Conservation (phyloP, 1,140 invertebrate genomes). For the Lethrus apterus region DNA sequence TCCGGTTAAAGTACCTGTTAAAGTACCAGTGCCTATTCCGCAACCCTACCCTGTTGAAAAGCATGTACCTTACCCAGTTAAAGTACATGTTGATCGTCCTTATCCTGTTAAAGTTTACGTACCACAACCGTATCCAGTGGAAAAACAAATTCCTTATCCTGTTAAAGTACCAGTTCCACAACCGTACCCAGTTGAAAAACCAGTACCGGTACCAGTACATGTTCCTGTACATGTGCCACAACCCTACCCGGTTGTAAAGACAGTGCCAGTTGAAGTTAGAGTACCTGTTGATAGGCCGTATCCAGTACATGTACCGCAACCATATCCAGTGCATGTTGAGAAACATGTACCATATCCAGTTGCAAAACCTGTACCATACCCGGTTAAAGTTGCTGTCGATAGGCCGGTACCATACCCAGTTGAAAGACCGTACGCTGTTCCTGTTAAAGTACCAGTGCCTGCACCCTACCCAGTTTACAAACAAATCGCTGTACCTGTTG, state of each 20-base stretch:
- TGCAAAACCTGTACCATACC: slow-evolving; percentile 57
- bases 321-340: slow-evolving; percentile 53
- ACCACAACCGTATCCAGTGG: slow-evolving; percentile 59
- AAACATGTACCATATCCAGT: slow-evolving; percentile 54
- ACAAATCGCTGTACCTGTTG: slow-evolving; percentile 42
- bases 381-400: slow-evolving; percentile 63
- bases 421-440: slow-evolving; percentile 49
- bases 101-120: slow-evolving; percentile 59
- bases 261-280: slow-evolving; percentile 56
- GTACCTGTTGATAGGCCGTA: slow-evolving; percentile 51
- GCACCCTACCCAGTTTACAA: slow-evolving; percentile 50
- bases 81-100: slow-evolving; percentile 51
- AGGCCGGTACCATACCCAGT: slow-evolving; percentile 56
- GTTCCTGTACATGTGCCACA: slow-evolving; percentile 55
- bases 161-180: slow-evolving; percentile 64
- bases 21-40: slow-evolving; percentile 53
- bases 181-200: slow-evolving; percentile 65
- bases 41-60: slow-evolving; percentile 52
- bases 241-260: slow-evolving; percentile 58
- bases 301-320: slow-evolving; percentile 55
- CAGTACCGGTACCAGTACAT: slow-evolving; percentile 53
- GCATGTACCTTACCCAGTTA: slow-evolving; percentile 50
- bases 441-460: slow-evolving; percentile 49
- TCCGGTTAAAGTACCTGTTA: slow-evolving; percentile 49
- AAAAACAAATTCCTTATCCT: slow-evolving; percentile 55